Base-by-base conservation (phyloP, 1,140 invertebrate genomes). In the Calephelis virginiensis region DNA sequence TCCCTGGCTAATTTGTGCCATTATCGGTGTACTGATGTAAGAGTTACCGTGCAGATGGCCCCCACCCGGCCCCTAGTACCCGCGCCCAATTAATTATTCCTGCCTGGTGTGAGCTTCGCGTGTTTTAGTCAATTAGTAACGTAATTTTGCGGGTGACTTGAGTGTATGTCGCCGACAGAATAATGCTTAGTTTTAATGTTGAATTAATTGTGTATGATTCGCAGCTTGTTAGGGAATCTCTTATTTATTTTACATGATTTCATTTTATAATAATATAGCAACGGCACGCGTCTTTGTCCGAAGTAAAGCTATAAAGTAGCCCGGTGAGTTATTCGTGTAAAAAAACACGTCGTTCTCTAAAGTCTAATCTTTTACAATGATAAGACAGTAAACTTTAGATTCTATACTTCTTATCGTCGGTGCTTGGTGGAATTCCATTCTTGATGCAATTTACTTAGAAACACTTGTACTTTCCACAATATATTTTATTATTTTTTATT, bases 41-140 rank as follows among this genome's bases (percentile, higher is more conserved):
- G 85, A 90, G 85, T 90, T 86, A 87, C 87, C 84, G 82, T 79
- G 80, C 82, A 85, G 83, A 83, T 83, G 79, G 75, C 83, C 80
- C 76, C 77, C 77, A 69, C 71, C 64, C 59, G 66, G 59, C 74
- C 73, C 66, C 65, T 63, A 68, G 67, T 77, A 71, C 86, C 83
- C 75, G 77, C 73, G 78, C 86, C 86, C 87, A 88, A 90, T 90
- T 90, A 90, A 90, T 90, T 90, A 90, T 89, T 90, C 86, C 78
- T 82, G 74, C 83, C 88, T 83, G 88, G 86, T 88, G 88, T 89
- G 85, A 89, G 86, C 82, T 86, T 90, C 88, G 88, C 88, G 86
- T 89, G 88, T 90, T 90, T 90, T 86, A 90, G 84, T 90, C 88
- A 90, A 90, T 90, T 90, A 90, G 86, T 90, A 90, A 90, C 85